Evolutionary conservation across 2,797 vertebrate species (phyloP).

Genomic region (Lophius americanus): DNA sequence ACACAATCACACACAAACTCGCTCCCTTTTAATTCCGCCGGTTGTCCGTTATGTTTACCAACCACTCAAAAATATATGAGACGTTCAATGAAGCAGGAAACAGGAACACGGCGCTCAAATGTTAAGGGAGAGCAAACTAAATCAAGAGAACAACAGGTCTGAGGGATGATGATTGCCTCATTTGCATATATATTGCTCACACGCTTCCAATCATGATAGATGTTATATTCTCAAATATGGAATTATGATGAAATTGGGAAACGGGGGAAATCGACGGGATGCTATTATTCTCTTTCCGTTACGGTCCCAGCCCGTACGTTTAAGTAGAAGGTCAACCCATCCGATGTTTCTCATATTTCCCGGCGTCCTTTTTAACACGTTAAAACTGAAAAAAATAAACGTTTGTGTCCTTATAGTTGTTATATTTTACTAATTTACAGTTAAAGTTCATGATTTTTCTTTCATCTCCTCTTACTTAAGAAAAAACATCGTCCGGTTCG

Average conservation of each 20-base stretch:
- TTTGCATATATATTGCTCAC: slow-evolving; percentile 77
- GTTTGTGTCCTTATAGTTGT: no score
- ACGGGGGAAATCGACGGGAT: slow-evolving; percentile 21
- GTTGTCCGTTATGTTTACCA: slow-evolving; percentile 30
- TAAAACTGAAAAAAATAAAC: background rate
- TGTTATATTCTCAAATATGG: slow-evolving; percentile 58
- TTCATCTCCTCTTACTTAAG: no score
- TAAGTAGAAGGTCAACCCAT: slow-evolving; percentile 24
- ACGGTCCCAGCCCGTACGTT: slow-evolving; percentile 12
- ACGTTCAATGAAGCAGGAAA: slow-evolving; percentile 37
- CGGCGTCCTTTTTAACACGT: slow-evolving; percentile 1
- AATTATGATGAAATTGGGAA: slow-evolving; percentile 42
- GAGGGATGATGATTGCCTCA: slow-evolving; percentile 57
- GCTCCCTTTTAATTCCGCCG: background rate
- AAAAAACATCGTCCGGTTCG: no score
- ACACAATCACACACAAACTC: background rate
- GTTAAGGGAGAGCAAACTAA: slow-evolving; percentile 41
- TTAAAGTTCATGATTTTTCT: no score
- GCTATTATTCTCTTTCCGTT: slow-evolving; percentile 20
- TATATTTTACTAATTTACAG: no score
- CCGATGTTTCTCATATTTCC: slow-evolving; percentile 16
- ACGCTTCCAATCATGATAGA: slow-evolving; percentile 59
- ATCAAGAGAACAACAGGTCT: slow-evolving; percentile 55
- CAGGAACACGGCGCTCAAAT: slow-evolving; percentile 26
- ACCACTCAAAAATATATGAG: slow-evolving; percentile 25